Evolutionary conservation across 2,888 invertebrate genomes (phyloP).

Genomic region (Cerastis leucographa): DNA sequence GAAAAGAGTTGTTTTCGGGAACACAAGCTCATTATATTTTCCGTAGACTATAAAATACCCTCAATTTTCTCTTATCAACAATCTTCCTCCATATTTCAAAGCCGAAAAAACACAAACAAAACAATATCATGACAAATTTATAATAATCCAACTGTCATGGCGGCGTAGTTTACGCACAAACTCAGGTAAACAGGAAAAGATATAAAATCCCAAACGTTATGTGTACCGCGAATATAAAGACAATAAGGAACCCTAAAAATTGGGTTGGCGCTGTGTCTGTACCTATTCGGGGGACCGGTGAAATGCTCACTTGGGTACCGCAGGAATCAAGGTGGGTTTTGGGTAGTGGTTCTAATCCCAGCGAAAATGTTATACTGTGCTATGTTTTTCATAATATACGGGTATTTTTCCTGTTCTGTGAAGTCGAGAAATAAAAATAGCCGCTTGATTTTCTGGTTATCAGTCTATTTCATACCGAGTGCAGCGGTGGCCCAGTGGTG

Average conservation of each 20-base stretch:
- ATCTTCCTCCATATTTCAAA: constrained; percentile 8
- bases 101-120: constrained; percentile 27
- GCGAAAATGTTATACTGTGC: constrained; percentile 27
- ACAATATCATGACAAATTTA: constrained; percentile 47
- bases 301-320: constrained; percentile 74
- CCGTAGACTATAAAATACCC: not conserved
- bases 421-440: not conserved
- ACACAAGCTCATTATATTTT: no score
- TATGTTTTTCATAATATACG: not conserved
- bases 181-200: constrained; percentile 52
- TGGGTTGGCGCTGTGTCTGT: constrained; percentile 72
- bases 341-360: constrained; percentile 52
- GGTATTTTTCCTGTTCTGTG: not conserved
- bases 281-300: constrained; percentile 71
- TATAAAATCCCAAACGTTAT: constrained; percentile 74
- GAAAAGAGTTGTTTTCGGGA: not conserved
- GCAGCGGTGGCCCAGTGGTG: no score
- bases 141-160: constrained; percentile 39
- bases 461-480: no score
- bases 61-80: constrained; percentile 15
- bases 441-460: not conserved
- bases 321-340: constrained; percentile 74
- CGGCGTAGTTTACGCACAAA: constrained; percentile 23
- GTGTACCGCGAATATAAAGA: constrained; percentile 76
- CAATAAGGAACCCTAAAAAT: constrained; percentile 63